Evolutionary conservation across 37 sponge, comb jelly and placozoan genomes (phyloP).

Genomic region (Cliona cf. orientalis): DNA sequence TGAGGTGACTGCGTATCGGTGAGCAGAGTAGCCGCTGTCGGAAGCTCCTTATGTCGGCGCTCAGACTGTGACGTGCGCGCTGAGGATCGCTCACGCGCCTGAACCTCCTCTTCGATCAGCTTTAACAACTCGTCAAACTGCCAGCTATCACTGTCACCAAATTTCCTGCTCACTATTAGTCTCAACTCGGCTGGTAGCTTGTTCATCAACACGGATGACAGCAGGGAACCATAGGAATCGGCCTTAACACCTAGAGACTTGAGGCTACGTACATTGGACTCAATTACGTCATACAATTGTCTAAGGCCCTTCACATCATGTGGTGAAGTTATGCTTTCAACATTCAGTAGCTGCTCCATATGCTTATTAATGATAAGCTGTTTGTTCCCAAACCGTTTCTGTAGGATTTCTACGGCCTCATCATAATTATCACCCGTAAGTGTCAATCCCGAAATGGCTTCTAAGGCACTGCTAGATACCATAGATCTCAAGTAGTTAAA

Average conservation of each 20-base stretch:
- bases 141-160: slow-evolving; percentile 31
- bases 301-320: slow-evolving; percentile 33
- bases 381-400: slow-evolving; percentile 42
- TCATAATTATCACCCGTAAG: slow-evolving; percentile 21
- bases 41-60: slow-evolving; percentile 12
- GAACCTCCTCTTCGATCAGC: slow-evolving; percentile 20
- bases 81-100: slow-evolving; percentile 35
- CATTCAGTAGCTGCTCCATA: slow-evolving; percentile 31
- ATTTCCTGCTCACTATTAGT: slow-evolving; percentile 10
- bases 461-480: neutral
- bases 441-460: slow-evolving; percentile 28
- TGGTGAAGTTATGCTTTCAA: slow-evolving; percentile 7
- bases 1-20: neutral
- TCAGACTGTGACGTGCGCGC: neutral
- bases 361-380: slow-evolving; percentile 36
- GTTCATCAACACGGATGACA: slow-evolving; percentile 36
- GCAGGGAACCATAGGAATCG: slow-evolving; percentile 19
- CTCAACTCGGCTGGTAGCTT: slow-evolving; percentile 36
- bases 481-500: slow-evolving; percentile 38
- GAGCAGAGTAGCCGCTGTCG: slow-evolving; percentile 20
- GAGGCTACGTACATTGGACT: slow-evolving; percentile 31
- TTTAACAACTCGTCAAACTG: slow-evolving; percentile 13
- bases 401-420: slow-evolving; percentile 28
- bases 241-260: slow-evolving; percentile 19
- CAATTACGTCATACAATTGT: slow-evolving; percentile 34